These are phyloP conservation scores for Pristionchus fissidentatus DNA, from an alignment of 2,888 invertebrate genomes.

Conservation along the genomic window DNA sequence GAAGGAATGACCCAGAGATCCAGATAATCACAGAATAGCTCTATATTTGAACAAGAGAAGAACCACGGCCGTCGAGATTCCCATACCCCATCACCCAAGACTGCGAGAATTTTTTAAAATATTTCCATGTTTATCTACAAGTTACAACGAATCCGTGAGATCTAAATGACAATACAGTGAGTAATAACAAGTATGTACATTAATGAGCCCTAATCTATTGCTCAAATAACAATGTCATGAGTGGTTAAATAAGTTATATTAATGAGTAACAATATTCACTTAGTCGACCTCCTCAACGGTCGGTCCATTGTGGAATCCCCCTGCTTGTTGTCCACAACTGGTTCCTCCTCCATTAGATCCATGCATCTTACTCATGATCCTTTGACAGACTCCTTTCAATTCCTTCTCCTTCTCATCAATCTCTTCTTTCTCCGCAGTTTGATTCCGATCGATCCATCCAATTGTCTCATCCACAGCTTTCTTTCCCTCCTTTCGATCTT, in stretches of 20 bases:
- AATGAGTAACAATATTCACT: constrained; percentile 44
- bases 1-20: too few relatives aligned
- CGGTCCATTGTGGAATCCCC: constrained; percentile 58
- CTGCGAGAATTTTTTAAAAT: too few relatives aligned
- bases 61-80: too few relatives aligned
- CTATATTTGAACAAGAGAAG: too few relatives aligned
- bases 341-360: constrained; percentile 50
- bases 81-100: too few relatives aligned
- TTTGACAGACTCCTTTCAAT: constrained; percentile 60
- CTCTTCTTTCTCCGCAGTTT: constrained; percentile 91
- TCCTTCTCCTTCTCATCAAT: constrained; percentile 66
- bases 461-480: constrained; percentile 92
- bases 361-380: constrained; percentile 68
- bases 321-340: constrained; percentile 58
- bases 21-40: too few relatives aligned
- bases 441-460: constrained; percentile 82
- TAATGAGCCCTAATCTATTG: constrained; percentile 14
- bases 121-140: constrained; percentile 29
- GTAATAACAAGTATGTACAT: background rate
- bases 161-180: background rate
- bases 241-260: background rate
- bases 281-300: constrained; percentile 73
- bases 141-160: constrained; percentile 3
- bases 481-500: constrained; percentile 86
- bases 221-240: constrained; percentile 31